Conservation (phyloP, 2,113 vertebrate species). For the Dascyllus trimaculatus region DNA sequence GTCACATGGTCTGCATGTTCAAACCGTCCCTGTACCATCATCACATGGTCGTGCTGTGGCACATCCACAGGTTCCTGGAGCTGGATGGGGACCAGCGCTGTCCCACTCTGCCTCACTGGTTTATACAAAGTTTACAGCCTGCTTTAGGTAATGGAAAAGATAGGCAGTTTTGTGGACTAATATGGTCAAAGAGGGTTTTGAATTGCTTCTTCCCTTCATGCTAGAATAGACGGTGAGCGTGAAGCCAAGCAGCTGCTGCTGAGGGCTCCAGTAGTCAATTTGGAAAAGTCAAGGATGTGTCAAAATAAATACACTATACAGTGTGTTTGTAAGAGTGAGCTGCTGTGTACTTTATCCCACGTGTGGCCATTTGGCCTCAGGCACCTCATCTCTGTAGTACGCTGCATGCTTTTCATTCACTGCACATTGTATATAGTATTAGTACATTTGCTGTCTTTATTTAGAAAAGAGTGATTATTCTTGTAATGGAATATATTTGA, state of each 20-base stretch:
- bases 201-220: slow-evolving; percentile 58
- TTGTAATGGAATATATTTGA: slow-evolving; percentile 6
- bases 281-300: slow-evolving; percentile 81
- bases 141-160: slow-evolving; percentile 77
- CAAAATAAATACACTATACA: slow-evolving; percentile 76
- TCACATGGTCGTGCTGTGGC: slow-evolving; percentile 2
- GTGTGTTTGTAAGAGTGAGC: slow-evolving; percentile 50
- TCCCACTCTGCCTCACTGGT: slow-evolving; percentile 48
- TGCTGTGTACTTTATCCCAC: slow-evolving; percentile 65
- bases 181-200: slow-evolving; percentile 76
- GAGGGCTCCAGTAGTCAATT: slow-evolving; percentile 69
- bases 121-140: slow-evolving; percentile 70
- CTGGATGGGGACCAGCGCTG: slow-evolving; percentile 56
- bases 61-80: slow-evolving; percentile 31
- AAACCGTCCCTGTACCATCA: slow-evolving; percentile 1
- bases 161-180: slow-evolving; percentile 74
- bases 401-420: slow-evolving; percentile 31
- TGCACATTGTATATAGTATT: slow-evolving; percentile 8
- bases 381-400: slow-evolving; percentile 11
- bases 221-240: slow-evolving; percentile 60
- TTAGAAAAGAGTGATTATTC: slow-evolving; percentile 8
- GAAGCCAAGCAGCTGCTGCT: slow-evolving; percentile 75
- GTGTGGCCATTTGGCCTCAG: slow-evolving; percentile 56
- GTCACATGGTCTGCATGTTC: slow-evolving; percentile 15
- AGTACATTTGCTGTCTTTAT: slow-evolving; percentile 12